Conservation (phyloP, 2,888 invertebrate species). For the Leptura quadrifasciata region DNA sequence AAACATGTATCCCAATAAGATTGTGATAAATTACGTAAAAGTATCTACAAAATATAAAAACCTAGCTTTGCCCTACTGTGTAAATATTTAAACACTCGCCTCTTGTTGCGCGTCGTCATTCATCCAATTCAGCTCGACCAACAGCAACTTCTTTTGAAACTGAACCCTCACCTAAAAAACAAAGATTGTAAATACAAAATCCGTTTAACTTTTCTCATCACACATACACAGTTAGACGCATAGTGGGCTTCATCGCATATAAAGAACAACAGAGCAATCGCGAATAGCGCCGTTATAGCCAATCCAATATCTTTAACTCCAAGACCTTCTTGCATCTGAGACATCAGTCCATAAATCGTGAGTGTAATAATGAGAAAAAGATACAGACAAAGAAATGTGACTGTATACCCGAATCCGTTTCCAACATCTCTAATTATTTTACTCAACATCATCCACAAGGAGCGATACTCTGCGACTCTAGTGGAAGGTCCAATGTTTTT, state of each 20-base stretch:
- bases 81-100: slow-evolving; percentile 60
- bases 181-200: not conserved
- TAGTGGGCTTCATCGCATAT: slow-evolving; percentile 86
- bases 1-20: too few species aligned
- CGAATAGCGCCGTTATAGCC: slow-evolving; percentile 81
- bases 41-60: too few species aligned
- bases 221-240: slow-evolving; percentile 81
- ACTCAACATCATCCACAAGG: slow-evolving; percentile 83
- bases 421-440: slow-evolving; percentile 82
- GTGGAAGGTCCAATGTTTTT: slow-evolving; percentile 82
- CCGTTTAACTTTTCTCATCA: not conserved
- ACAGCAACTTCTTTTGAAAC: slow-evolving; percentile 84
- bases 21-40: too few species aligned
- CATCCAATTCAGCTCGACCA: slow-evolving; percentile 86
- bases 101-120: slow-evolving; percentile 85
- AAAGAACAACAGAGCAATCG: slow-evolving; percentile 81
- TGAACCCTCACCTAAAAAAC: slow-evolving; percentile 78
- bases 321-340: slow-evolving; percentile 83
- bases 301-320: slow-evolving; percentile 84
- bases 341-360: slow-evolving; percentile 84
- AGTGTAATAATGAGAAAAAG: slow-evolving; percentile 84
- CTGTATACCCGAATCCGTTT: slow-evolving; percentile 81
- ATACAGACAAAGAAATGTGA: slow-evolving; percentile 82
- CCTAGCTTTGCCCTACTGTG: too few species aligned
- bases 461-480: slow-evolving; percentile 82